Evolutionary conservation across 2,888 invertebrate species (phyloP), one percentile per base, ranked within the genome.

Genomic region (Drosophila meridionalis): DNA sequence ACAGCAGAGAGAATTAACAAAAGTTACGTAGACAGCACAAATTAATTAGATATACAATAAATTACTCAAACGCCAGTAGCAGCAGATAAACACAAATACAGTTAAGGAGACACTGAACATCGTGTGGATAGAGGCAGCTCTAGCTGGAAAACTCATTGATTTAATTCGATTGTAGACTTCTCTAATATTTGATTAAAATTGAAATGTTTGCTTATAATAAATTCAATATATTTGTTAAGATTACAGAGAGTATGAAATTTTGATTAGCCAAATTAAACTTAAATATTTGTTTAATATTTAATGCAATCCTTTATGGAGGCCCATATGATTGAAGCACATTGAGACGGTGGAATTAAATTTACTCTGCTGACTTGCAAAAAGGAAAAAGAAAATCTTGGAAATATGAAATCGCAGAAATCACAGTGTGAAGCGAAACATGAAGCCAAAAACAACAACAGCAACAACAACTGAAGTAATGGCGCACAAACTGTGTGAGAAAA

Each of bases 21-120:
- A 82, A 84, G 73, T 80, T 80, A 76, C 87, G 53, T 43, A 76
- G 85, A 73, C 80, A 80, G 86, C 83, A 80, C 73, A 89, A 89
- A 89, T 87, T 86, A 86, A 86, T 86, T 86, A 89, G 74, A 87
- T 73, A 80, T 73, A 73, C 74, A 76, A 90, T 86, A 86, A 90
- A 86, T 86, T 83, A 88, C 86, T 83, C 78, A 83, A 62, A 76
- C 60, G 87, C 86, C 85, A 85, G 56, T 48, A 78, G 53, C 83
- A 85, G 56, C 50, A 55, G 57, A 72, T 56, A 58, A 58, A 45
- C 58, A 73, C 64, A 56, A 63, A 73, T 47, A 47, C 38, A 40
- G 56, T 61, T 26, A 53, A 34, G 65, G n/a, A 69, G 34, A 56
- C 60, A 60, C 4, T 32, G 43, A 14, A 28, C 42, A 30, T 28